Conservation (phyloP, 30 jellyfish, hydroid and myxozoan species). For the Nemopilema nomurai region DNA sequence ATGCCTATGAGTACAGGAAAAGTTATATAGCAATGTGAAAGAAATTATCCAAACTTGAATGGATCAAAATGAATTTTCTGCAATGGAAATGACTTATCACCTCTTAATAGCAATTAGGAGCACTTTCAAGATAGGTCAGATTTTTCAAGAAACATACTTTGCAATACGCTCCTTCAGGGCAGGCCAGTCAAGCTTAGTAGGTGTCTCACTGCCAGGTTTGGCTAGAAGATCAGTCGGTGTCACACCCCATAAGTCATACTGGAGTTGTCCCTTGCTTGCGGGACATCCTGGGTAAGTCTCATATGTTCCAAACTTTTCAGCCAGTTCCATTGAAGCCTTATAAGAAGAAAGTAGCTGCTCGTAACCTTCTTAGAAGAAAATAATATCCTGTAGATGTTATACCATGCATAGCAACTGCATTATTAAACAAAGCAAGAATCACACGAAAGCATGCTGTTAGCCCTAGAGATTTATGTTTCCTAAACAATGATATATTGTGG, state of each 20-base stretch:
- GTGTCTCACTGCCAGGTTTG: slow-evolving; percentile 49
- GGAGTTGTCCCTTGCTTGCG: slow-evolving; percentile 94
- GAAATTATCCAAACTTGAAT: not conserved
- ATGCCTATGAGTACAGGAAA: slow-evolving; percentile 54
- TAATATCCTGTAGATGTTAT: too few relatives aligned
- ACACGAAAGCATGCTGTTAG: too few relatives aligned
- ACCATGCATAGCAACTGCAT: not conserved
- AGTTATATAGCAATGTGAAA: not conserved
- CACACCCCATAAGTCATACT: slow-evolving; percentile 98
- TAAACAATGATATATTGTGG: too few relatives aligned
- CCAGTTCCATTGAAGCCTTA: slow-evolving; percentile 96
- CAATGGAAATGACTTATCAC: too few relatives aligned
- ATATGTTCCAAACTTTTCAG: slow-evolving; percentile 89
- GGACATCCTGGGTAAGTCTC: slow-evolving; percentile 92
- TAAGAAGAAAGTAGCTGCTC: not conserved
- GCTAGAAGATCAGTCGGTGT: slow-evolving; percentile 93
- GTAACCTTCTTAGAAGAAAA: too few relatives aligned
- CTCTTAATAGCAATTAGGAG: too few relatives aligned
- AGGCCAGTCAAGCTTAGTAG: slow-evolving; percentile 92
- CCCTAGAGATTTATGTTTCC: too few relatives aligned
- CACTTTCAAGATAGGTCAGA: too few relatives aligned
- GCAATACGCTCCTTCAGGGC: slow-evolving; percentile 84
- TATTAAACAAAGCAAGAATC: not conserved
- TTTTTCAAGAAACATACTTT: slow-evolving; percentile 75
- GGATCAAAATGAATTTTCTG: not conserved